Base-by-base conservation (phyloP, 2,888 invertebrate genomes). In the Apodemia mormo region DNA sequence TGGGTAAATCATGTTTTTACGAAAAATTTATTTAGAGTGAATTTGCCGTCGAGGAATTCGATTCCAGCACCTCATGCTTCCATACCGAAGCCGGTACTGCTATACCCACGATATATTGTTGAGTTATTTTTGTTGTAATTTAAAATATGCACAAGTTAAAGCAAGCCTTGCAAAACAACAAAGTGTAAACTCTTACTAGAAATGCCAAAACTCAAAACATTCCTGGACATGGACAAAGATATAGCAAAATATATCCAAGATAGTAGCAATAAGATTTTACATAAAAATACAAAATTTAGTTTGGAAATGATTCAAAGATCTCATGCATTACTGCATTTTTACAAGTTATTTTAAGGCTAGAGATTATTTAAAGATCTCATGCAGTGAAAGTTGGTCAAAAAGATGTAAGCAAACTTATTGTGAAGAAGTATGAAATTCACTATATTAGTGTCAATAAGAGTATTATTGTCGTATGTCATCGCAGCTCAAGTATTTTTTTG, bases 191-290 rank as follows among this genome's bases (percentile, higher is more conserved):
- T 45, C 10, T 45, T 45, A 45, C 45, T 10, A 12, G 1, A 45
- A 45, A 45, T 10, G 40, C 45, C 2, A 40, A 14, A 66, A 66
- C 22, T 49, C 49, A 45, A 49, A 66, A 66, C 66, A 43, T 66
- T n/a, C 66, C 43, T 43, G 10, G 49, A 22, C 45, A 43, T 65
- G 14, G 29, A 65, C 43, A 54, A n/a, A n/a, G 5, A 22, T 10
- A 54, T 54, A 30, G 30, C 30, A 58, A 58, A 58, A 6, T 29
- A 58, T 58, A 12, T 30, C 22, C 58, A 58, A 29, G 30, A 58
- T n/a, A 29, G 58, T 30, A 30, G 30, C 58, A 58, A 58, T 1
- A 58, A 58, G 22, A 29, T 10, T 29, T 58, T 10, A 29, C 2
- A 30, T 10, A 30, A 40, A 40, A 0, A 40, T 40, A 40, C 40